Base-by-base conservation (phyloP, 1,140 invertebrate genomes). In the Pseudomyrmex cubaensis region DNA sequence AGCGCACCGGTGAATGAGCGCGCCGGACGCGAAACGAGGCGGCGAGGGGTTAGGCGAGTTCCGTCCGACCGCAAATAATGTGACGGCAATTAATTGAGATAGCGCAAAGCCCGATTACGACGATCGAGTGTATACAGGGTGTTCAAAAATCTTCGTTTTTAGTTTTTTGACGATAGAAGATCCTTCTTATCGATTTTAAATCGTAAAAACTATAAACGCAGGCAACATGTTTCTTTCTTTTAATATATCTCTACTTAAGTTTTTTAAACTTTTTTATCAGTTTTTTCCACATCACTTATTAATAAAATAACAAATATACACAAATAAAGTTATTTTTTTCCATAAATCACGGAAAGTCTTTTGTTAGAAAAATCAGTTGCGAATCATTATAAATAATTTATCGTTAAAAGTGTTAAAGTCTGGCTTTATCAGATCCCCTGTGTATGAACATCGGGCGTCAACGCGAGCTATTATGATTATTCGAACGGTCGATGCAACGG, bases 81-180 rank as follows among this genome's bases (percentile, higher is more conserved):
- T 82, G 85, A 72, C 74, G 72, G 78, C 83, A 84, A 90, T 91
- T 91, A 90, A 90, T 89, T 84, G 84, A 89, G 90, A 87, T 89
- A 82, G 84, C 56, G 56, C 80, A 80, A 84, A 74, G 48, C 59
- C 25, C 46, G 69, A 63, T 75, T 63, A 72, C 76, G 54, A 57
- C 64, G 44, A 57, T 64, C 54, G 54, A 59, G 54, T 17, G 54
- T 48, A 80, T 59, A 80, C 66, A 5, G 66, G 22, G 66, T 80
- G 66, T 70, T 35, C 54, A 13, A 13, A 20, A 70, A 80, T 80
- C 44, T n/a, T 44, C 20, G 54, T 59, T 54, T 54, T 57, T 61
- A 61, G 59, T 80, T 70, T 56, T 46, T 13, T 20, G 44, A 59
- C 13, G 3, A 35, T 1, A 35, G 2, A 25, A 25, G 35, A 56